These are phyloP conservation scores for Melanotus villosus DNA, from an alignment of 2,888 invertebrate species.

Conservation along the genomic window DNA sequence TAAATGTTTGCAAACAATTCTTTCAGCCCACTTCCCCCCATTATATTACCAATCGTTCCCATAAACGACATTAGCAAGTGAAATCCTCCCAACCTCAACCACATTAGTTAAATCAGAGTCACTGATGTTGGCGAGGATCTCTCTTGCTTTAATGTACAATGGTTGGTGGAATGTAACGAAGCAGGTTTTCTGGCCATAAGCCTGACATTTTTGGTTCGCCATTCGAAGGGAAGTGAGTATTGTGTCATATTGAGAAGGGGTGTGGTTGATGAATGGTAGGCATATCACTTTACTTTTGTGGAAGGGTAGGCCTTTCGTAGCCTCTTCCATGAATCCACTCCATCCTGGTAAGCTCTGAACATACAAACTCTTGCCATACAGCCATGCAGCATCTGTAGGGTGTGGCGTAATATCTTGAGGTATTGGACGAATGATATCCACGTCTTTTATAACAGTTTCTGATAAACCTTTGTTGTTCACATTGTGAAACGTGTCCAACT, in stretches of 20 bases:
- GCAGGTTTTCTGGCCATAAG: conserved; percentile 3
- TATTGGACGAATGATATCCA: not conserved
- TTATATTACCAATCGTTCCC: conserved; percentile 50
- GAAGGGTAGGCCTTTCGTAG: conserved; percentile 6
- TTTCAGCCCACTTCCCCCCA: conserved; percentile 50
- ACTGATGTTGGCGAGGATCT: conserved; percentile 20
- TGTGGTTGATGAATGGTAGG: conserved; percentile 3
- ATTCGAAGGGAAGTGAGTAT: conserved; percentile 9
- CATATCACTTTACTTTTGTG: conserved; percentile 16
- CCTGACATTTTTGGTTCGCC: conserved; percentile 17
- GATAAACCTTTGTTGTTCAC: too few species aligned
- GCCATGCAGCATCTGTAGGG: too few species aligned
- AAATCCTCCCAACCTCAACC: conserved; percentile 49
- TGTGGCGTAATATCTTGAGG: too few species aligned
- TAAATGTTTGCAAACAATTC: conserved; percentile 52
- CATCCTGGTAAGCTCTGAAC: conserved; percentile 34
- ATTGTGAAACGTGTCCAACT: too few species aligned
- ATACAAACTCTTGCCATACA: conserved; percentile 16
- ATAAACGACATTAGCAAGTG: conserved; percentile 53
- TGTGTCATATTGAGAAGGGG: conserved; percentile 24
- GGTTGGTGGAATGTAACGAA: conserved; percentile 33
- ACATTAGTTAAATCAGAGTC: conserved; percentile 29
- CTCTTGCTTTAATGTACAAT: conserved; percentile 52
- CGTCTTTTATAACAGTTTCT: not conserved
- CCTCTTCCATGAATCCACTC: conserved; percentile 21